Evolutionary conservation across 2,888 invertebrate genomes (phyloP).

Genomic region (Galeruca laticollis): DNA sequence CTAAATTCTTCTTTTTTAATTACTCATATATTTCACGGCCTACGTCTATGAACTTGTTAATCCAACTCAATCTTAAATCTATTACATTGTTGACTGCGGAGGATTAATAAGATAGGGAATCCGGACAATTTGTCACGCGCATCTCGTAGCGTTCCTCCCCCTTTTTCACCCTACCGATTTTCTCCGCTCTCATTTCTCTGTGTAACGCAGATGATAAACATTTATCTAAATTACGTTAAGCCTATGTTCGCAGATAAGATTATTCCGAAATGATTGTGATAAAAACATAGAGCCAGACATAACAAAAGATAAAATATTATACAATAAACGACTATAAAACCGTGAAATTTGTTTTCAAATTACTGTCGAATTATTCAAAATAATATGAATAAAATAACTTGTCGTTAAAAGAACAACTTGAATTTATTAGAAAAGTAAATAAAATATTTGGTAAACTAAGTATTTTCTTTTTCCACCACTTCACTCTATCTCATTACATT

Average conservation of each 20-base stretch:
- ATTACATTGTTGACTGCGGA: slow-evolving; percentile 64
- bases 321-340: no score
- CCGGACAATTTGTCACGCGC: slow-evolving; percentile 65
- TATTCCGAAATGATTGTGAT: background rate
- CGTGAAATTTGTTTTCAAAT: no score
- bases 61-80: slow-evolving; percentile 64
- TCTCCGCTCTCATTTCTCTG: slow-evolving; percentile 27
- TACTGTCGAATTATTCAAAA: no score
- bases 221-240: slow-evolving; percentile 61
- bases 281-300: background rate
- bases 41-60: slow-evolving; percentile 48
- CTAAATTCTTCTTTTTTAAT: background rate
- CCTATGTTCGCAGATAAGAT: slow-evolving; percentile 8
- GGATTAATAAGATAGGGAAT: slow-evolving; percentile 65
- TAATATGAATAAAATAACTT: no score
- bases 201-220: slow-evolving; percentile 59
- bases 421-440: no score
- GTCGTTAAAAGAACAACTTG: no score
- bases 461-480: no score
- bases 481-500: no score
- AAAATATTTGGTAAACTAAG: no score
- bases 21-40: background rate
- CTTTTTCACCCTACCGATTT: slow-evolving; percentile 18
- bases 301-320: no score
- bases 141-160: slow-evolving; percentile 51